phyloP scores from a whole-genome alignment of 2,888 invertebrate species.

The Amblyjoppa proteus region DNA sequence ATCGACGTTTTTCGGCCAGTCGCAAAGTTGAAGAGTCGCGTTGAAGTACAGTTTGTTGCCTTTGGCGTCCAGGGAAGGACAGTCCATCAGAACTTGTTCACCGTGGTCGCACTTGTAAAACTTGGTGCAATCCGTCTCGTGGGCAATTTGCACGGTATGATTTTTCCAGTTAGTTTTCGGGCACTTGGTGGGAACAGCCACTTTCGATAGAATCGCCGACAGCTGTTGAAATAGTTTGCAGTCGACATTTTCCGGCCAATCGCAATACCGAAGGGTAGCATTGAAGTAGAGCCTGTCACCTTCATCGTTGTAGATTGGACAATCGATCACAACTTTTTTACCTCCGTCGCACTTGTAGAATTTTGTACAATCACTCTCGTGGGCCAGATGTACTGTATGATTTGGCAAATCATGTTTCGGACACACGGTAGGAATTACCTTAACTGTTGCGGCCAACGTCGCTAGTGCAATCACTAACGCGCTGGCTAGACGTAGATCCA shows the following conservation, averaged over 20 bases:
- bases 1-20: constrained; percentile 37
- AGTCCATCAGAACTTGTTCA: too few species aligned
- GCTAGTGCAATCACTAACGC: constrained; percentile 11
- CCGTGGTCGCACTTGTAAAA: constrained; percentile 67
- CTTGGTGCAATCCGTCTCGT: constrained; percentile 65
- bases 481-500: constrained; percentile 9
- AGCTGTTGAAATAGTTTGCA: constrained; percentile 54
- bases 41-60: too few species aligned
- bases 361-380: constrained; percentile 16
- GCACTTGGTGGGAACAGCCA: constrained; percentile 51
- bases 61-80: too few species aligned
- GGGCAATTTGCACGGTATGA: constrained; percentile 55
- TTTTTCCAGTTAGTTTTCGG: constrained; percentile 30
- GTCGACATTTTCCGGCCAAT: constrained; percentile 66
- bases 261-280: constrained; percentile 71
- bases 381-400: too few species aligned
- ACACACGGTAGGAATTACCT: too few species aligned
- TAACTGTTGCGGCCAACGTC: too few species aligned
- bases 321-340: constrained; percentile 33
- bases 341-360: constrained; percentile 49
- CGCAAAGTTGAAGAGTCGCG: constrained; percentile 49
- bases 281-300: constrained; percentile 69
- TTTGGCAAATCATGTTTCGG: too few species aligned
- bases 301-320: constrained; percentile 42
- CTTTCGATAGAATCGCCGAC: neutral